Evolutionary conservation across 2,113 vertebrate species (phyloP).

Genomic region (Gasterosteus nipponicus): DNA sequence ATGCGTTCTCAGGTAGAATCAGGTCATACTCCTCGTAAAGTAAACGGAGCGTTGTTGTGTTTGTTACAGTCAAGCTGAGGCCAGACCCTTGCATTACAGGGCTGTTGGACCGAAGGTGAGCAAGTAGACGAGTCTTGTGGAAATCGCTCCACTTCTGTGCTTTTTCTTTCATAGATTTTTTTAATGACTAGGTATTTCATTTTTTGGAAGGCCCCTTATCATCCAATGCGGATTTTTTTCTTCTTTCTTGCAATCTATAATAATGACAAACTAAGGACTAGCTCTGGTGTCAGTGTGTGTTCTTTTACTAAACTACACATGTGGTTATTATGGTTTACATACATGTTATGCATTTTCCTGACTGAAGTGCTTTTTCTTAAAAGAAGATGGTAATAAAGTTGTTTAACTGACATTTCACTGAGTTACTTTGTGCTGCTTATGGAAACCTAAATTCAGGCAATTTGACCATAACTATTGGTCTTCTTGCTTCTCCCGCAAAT

Average conservation of each 20-base stretch:
- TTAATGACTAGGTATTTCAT: neutral
- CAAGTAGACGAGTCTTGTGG: neutral
- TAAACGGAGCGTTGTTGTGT: conserved; percentile 17
- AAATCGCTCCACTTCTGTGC: neutral
- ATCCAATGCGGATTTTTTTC: neutral
- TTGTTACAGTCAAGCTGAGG: conserved; percentile 11
- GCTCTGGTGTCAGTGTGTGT: neutral
- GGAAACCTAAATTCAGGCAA: neutral
- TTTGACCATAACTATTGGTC: neutral
- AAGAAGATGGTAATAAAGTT: neutral
- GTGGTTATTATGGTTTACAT: neutral
- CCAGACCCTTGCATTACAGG: neutral
- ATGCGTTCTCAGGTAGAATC: conserved; percentile 1
- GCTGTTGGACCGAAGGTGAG: conserved; percentile 4
- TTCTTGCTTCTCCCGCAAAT: neutral
- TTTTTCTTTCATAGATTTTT: neutral
- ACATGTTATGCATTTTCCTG: neutral
- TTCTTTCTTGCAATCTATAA: neutral
- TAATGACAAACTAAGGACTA: neutral
- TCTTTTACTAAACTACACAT: neutral
- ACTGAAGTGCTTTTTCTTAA: neutral
- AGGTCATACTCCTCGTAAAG: conserved; percentile 9
- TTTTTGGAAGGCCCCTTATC: neutral
- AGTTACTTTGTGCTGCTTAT: neutral
- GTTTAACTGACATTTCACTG: neutral